phyloP scores from a whole-genome alignment of 2,113 vertebrate species.

The Scolopax mira region DNA sequence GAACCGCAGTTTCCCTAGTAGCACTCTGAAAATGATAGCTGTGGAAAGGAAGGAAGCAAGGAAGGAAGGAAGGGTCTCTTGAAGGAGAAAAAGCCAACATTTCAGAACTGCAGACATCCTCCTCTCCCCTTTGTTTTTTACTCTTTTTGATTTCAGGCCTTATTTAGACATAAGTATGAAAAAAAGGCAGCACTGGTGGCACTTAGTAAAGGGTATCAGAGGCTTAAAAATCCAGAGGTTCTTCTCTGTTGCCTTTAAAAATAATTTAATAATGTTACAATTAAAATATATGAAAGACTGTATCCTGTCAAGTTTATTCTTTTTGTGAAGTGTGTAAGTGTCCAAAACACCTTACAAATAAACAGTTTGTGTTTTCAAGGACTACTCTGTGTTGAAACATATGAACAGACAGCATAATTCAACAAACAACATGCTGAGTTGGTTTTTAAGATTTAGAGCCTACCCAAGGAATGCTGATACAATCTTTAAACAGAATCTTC shows the following conservation, averaged over 20 bases:
- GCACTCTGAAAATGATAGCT: neutral
- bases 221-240: neutral
- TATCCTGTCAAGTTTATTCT: neutral
- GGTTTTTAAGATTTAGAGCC: neutral
- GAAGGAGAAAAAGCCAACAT: neutral
- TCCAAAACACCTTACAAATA: neutral
- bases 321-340: neutral
- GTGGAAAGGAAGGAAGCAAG: neutral
- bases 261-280: neutral
- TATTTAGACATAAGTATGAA: neutral
- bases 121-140: neutral
- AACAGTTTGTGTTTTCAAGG: neutral
- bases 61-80: neutral
- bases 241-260: neutral
- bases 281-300: neutral
- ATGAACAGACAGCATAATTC: neutral
- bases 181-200: neutral
- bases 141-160: neutral
- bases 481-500: neutral
- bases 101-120: neutral
- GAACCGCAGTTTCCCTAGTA: neutral
- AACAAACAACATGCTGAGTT: neutral
- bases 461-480: neutral
- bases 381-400: neutral
- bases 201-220: neutral